These are phyloP conservation scores for Drosophila subsilvestris DNA, from an alignment of 2,888 invertebrate species.

Conservation along the genomic window DNA sequence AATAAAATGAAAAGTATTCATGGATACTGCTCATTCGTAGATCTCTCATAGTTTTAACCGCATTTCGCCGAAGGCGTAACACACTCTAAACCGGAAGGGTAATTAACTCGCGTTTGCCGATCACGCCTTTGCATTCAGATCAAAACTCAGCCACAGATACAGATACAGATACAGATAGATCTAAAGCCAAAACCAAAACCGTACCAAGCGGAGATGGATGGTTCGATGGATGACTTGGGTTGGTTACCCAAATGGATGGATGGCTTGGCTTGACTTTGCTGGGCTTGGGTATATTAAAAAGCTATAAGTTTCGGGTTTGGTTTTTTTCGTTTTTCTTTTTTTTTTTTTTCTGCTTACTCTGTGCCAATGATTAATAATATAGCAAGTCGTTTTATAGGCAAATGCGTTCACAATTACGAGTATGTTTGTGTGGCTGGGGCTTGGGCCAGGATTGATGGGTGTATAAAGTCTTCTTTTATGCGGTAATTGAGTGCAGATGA, in stretches of 20 bases:
- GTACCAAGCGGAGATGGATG: conserved; percentile 27
- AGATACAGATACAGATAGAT: not conserved
- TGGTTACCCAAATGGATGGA: conserved; percentile 21
- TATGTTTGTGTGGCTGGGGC: conserved; percentile 50
- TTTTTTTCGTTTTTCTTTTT: conserved; percentile 23
- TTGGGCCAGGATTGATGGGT: conserved; percentile 71
- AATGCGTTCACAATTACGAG: conserved; percentile 66
- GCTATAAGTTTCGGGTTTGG: conserved; percentile 68
- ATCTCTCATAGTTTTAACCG: conserved; percentile 72
- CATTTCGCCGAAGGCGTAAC: conserved; percentile 81
- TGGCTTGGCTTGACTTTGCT: conserved; percentile 1
- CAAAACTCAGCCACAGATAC: conserved; percentile 19
- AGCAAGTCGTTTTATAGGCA: conserved; percentile 57
- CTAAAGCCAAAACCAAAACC: not conserved
- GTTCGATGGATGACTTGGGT: conserved; percentile 37
- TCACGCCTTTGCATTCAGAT: conserved; percentile 80
- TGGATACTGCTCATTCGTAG: conserved; percentile 45
- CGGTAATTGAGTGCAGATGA: conserved; percentile 70
- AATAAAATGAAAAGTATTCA: conserved; percentile 57
- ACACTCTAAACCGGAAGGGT: conserved; percentile 83
- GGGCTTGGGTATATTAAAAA: conserved; percentile 66
- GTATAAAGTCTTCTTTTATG: conserved; percentile 78
- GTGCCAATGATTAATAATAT: conserved; percentile 70
- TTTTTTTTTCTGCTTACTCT: conserved; percentile 41
- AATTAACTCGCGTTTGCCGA: conserved; percentile 82